Evolutionary conservation across 2,797 vertebrate genomes (phyloP), one percentile per base, ranked within the genome.

Genomic region (Cynodonichthys magdalenae): DNA sequence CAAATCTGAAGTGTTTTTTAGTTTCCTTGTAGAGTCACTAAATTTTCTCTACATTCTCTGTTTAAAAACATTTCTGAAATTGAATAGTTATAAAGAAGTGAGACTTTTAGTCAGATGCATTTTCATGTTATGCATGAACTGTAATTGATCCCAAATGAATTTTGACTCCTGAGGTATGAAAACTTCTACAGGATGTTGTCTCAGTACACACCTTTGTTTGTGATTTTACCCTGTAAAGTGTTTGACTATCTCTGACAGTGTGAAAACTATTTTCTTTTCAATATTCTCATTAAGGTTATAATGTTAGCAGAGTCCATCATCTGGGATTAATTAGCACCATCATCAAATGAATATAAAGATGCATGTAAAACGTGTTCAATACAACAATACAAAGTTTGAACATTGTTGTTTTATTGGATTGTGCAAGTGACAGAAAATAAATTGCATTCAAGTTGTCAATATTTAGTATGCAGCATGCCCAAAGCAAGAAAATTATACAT

Each of bases 301-400:
- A 48, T 72, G 53, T 74, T 63, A 75, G 67, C 44, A 31, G 28
- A 31, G 12, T 50, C 27, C 27, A 20, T 31, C 46, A 61, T 70
- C 34, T 61, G 46, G 31, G 58, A 45, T 24, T 47, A 63, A 51
- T 59, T 39, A 19, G 1, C 19, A 53, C n/a, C 5, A 42, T 53
- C 20, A 56, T 55, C 53, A 14, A 14, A 39, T 1, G 53, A 56
- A 34, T 15, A 1, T 42, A 59, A 36, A 5, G 3, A 57, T 67
- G 82, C 80, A 83, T 82, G 67, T 5, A 47, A 17, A 47, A n/a
- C n/a, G n/a, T n/a, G n/a, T n/a, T n/a, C n/a, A n/a, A n/a, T 24
- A 24, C 24, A 24, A 68, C 56, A 58, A 53, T 18, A 59, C 2
- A 59, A 6, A 4, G 19, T 62, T 56, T 29, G 29, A 19, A n/a